A percentile compares a stretch with the other conserved stretches of the same genome.
phyloP scores from a whole-genome alignment of 2,113 vertebrate genomes.

The Alligator mississippiensis region DNA sequence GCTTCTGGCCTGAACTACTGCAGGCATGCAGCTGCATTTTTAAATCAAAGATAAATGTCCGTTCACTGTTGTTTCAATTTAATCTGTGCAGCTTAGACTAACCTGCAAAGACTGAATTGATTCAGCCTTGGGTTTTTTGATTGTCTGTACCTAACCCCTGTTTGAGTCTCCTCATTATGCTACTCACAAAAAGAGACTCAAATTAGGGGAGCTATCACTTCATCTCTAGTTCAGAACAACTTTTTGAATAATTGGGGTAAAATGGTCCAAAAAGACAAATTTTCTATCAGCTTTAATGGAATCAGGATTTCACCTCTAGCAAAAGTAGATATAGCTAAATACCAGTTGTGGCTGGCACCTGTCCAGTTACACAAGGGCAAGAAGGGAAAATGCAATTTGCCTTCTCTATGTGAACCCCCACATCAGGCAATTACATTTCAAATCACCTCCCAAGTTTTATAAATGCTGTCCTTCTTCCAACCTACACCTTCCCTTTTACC shows the following conservation, averaged over 20 bases:
- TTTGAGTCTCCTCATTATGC: background rate
- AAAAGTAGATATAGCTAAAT: background rate
- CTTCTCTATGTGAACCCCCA: accelerated
- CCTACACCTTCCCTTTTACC: background rate
- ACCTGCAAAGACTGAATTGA: too few species aligned
- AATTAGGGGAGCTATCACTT: background rate
- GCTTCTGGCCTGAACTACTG: too few species aligned
- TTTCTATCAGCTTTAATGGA: background rate
- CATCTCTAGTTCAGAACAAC: accelerated
- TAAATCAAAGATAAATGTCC: too few species aligned
- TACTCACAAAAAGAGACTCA: background rate
- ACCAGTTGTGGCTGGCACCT: background rate
- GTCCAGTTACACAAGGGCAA: background rate
- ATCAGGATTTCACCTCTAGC: background rate
- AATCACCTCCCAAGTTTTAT: background rate
- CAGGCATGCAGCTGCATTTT: too few species aligned
- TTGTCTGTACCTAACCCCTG: background rate
- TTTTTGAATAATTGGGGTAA: background rate
- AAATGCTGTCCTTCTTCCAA: background rate
- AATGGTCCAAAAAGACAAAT: background rate
- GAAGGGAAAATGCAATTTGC: accelerated
- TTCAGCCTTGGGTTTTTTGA: background rate
- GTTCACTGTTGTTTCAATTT: too few species aligned
- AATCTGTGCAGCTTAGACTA: too few species aligned
- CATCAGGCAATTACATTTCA: background rate